These are phyloP conservation scores for Rallus limicola DNA, from an alignment of 2,113 vertebrate species.

Conservation along the genomic window DNA sequence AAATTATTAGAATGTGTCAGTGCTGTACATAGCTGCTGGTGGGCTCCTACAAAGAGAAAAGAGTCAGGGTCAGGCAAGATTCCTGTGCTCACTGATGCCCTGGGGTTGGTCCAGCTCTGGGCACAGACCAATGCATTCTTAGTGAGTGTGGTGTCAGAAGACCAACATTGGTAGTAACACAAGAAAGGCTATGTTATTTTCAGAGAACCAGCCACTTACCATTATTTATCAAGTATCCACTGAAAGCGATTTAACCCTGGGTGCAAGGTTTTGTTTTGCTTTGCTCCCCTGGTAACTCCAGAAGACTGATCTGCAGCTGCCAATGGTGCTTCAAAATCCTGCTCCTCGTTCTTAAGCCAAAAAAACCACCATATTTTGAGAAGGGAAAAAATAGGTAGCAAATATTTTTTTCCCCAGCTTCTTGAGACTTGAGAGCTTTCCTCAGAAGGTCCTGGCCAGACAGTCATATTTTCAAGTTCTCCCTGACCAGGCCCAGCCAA, in stretches of 20 bases:
- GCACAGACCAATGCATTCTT: background rate
- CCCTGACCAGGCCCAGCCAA: background rate
- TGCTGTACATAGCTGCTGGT: background rate
- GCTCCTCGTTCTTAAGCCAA: background rate
- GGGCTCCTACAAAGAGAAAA: background rate
- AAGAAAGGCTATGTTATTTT: background rate
- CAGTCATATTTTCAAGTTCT: background rate
- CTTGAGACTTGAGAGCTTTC: background rate
- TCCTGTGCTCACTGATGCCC: background rate
- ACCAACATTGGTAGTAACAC: background rate
- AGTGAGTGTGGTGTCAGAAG: background rate
- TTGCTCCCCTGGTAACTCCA: background rate
- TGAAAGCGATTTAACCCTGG: background rate
- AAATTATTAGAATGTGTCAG: background rate
- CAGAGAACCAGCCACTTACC: background rate
- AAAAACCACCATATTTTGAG: background rate
- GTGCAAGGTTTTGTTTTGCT: background rate
- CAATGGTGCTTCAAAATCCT: background rate
- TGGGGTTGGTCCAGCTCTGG: background rate
- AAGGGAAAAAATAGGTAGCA: background rate
- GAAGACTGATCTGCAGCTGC: background rate
- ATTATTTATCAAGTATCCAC: background rate
- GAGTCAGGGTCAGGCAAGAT: background rate
- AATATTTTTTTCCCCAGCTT: background rate
- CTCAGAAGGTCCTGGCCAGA: background rate